Base-by-base conservation (phyloP, 2,888 invertebrate species). In the Dermolepida albohirtum region DNA sequence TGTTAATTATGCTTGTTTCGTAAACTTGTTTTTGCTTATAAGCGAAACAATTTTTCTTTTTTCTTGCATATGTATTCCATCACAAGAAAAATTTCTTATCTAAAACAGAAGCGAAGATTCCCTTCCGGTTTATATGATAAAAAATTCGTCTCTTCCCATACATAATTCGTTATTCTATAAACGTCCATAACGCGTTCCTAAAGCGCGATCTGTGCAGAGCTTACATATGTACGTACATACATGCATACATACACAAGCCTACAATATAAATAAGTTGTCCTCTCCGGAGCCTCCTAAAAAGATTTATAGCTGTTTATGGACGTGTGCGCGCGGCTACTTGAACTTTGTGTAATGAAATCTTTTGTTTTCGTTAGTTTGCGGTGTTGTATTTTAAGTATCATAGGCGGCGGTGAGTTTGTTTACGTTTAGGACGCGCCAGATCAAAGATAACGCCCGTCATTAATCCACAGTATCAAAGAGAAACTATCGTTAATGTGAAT, bases 401-500 rank as follows among this genome's bases (percentile, higher is more conserved):
- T 67, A 74, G 75, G 74, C 75, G 71, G 74, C 76, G 78, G 78
- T 74, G 73, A 74, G 79, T 80, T 80, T 81, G 79, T 82, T 82
- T 82, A 80, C 75, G 73, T 73, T 62, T 47, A 11, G 76, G 77
- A 71, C 80, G 80, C 80, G 74, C 71, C 74, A 82, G 81, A 83
- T 83, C 81, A 82, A 82, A 82, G 80, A 76, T 76, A 72, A 74
- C 73, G 73, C 73, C 73, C 75, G 78, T 78, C 81, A 82, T 82
- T 82, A 83, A 82, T 82, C 79, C 79, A 68, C 70, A 73, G 73
- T 79, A 79, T 81, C 82, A 82, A 83, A 83, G 82, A 82, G 59
- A 80, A 81, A 82, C 82, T 79, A 82, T 82, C 80, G 80, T 81
- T 80, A 80, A 64, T 62, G 80, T 81, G 81, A 82, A 82, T 81